Evolutionary conservation across 2,888 invertebrate species (phyloP), one percentile per base, ranked within the genome.

Genomic region (Pristionchus fissidentatus): DNA sequence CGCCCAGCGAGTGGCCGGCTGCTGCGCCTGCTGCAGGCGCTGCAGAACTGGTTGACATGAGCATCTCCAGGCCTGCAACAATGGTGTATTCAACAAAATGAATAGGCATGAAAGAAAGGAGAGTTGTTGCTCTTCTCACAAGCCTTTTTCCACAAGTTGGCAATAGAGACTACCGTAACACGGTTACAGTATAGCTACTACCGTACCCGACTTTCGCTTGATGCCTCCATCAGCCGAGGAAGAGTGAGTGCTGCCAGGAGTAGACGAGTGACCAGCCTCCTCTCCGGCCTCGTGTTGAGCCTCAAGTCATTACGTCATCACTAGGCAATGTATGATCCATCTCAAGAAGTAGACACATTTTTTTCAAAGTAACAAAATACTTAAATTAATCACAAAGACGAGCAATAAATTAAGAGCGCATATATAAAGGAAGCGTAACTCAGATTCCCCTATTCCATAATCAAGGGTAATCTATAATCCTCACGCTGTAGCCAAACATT

Each of bases 1-100:
- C 66, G 41, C 41, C 41, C 41, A 70, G 38, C 41, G 66, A 70
- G n/a, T 41, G 38, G 7, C 66, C 66, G 41, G 70, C 70, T 19
- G 70, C 70, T 7, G 41, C 29, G 7, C 41, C 70, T 3, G 70
- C 70, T 8, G 70, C 41, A 3, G 70, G 41, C 26, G 70, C 70
- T 43, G 70, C 70, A 10, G n/a, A 4, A 35, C 70, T 41, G 41
- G 38, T 38, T 41, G 32, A 22, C 22, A 55, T 4, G 22, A 55
- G 22, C 55, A 26, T 70, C 41, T 70, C 70, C 15, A 70, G n/a
- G 10, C 70, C 70, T 70, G 70, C 70, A n/a, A n/a, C n/a, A 70
- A 66, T 38, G 57, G 57, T n/a, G 0, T 32, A 15, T 26, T 29
- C 57, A 57, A 26, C 26, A 57, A 26, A 13, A 22, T 55, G 4